A percentile compares a stretch with the other conserved stretches of the same genome.
phyloP scores from a whole-genome alignment of 2,113 vertebrate species.

The Ailuropoda melanoleuca region DNA sequence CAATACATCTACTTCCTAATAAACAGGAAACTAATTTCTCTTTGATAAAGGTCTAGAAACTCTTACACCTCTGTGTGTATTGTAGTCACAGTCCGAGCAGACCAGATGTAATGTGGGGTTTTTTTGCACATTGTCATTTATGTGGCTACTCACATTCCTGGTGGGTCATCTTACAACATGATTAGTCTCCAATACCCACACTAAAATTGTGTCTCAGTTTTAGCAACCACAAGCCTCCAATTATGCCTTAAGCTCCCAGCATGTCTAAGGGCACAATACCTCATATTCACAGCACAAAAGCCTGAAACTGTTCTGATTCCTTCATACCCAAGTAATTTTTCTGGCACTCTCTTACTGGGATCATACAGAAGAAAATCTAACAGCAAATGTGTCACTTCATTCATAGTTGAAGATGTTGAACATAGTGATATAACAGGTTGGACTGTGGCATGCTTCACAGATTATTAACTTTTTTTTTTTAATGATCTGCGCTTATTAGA shows the following conservation, averaged over 20 bases:
- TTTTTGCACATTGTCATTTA: background rate
- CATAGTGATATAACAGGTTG: background rate
- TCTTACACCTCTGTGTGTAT: background rate
- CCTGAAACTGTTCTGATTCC: background rate
- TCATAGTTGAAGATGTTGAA: background rate
- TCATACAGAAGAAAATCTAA: background rate
- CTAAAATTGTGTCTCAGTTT: background rate
- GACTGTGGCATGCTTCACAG: background rate
- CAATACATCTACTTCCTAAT: background rate
- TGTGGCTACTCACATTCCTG: background rate
- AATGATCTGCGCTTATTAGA: background rate
- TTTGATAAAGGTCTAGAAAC: background rate
- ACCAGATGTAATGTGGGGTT: background rate
- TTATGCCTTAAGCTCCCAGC: background rate
- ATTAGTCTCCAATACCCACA: background rate
- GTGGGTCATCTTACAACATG: background rate
- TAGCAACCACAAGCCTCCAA: background rate
- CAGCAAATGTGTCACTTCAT: background rate
- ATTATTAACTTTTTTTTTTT: background rate
- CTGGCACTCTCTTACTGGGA: background rate
- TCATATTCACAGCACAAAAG: background rate
- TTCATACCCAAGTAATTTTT: background rate
- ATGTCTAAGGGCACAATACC: background rate
- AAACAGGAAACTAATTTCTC: background rate
- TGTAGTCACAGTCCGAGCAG: background rate